These are phyloP conservation scores for Hirtodrosophila duncani DNA, from an alignment of 2,888 invertebrate genomes.

Conservation along the genomic window DNA sequence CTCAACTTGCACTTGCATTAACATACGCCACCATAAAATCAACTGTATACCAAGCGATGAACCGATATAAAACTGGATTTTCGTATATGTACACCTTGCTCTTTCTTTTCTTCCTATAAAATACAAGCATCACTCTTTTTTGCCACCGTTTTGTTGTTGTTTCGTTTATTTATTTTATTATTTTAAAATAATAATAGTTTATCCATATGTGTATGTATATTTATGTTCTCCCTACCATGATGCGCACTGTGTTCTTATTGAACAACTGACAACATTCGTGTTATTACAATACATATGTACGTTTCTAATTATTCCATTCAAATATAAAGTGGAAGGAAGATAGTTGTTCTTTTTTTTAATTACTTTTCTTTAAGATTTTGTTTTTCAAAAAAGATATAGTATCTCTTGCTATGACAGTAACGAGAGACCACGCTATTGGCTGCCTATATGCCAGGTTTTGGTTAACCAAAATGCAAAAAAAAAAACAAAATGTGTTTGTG, in stretches of 20 bases:
- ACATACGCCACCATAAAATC: too few relatives aligned
- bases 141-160: slow-evolving; percentile 28
- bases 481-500: slow-evolving; percentile 15
- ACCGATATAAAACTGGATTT: too few relatives aligned
- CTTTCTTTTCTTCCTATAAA: too few relatives aligned
- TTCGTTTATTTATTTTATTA: slow-evolving; percentile 47
- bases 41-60: too few relatives aligned
- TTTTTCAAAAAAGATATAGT: slow-evolving; percentile 10
- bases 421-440: background rate
- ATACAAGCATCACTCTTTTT: too few relatives aligned
- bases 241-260: slow-evolving; percentile 26
- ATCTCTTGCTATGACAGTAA: background rate
- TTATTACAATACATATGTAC: slow-evolving; percentile 57
- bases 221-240: too few relatives aligned
- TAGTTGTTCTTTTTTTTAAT: slow-evolving; percentile 21
- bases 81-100: too few relatives aligned
- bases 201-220: slow-evolving; percentile 10
- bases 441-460: background rate
- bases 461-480: slow-evolving; percentile 8
- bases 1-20: too few relatives aligned
- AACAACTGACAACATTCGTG: slow-evolving; percentile 21
- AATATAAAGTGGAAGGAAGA: slow-evolving; percentile 55
- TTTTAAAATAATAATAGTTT: slow-evolving; percentile 52
- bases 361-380: slow-evolving; percentile 2
- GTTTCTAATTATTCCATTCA: slow-evolving; percentile 46